Evolutionary conservation across 2,113 vertebrate species (phyloP), one percentile per base, ranked within the genome.

Genomic region (Forbesichthys papilliferus): DNA sequence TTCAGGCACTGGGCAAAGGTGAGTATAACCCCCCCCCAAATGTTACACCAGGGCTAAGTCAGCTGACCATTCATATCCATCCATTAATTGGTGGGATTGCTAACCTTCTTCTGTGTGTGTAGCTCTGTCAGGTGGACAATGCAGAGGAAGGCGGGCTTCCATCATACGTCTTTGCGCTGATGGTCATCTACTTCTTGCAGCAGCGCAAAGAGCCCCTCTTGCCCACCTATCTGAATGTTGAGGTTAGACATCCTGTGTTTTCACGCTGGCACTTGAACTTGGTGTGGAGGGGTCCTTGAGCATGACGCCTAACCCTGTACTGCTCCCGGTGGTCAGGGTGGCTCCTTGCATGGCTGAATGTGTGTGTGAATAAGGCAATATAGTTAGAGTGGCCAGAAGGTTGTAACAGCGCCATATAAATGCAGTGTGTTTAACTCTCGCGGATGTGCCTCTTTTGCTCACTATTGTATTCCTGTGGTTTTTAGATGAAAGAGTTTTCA

Each of bases 121-220:
- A 98, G 96, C 90, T 98, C 71, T 96, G 96, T 82, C 91, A 91
- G 69, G 80, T 95, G 62, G 96, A 98, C 85, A 90, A 5, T 64
- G 90, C 96, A 14, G 96, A 98, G 66, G 96, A 98, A 87, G 96
- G 96, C 53, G 94, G 96, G 7, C 88, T 98, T 73, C 93, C 96
- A 1, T 92, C 95, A 0, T 96, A 98, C 0, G 93, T 95, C 52
- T 93, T 96, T 16, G 91, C 94, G 63, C 90, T 98, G 52, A 95
- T 98, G 96, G 93, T 94, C 49, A 88, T 98, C 87, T 98, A 93
- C 91, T 98, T 96, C 83, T 92, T 98, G 55, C 96, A 98, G 74
- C 95, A 98, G 77, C 94, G 95, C 80, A 96, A 88, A 73, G 93
- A 95, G 54, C 87, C 95, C 34, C 80, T 96, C 80, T 86, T 98